Percentiles rank a stretch among this genome's conserved stretches.
Evolutionary conservation across 2,797 vertebrate species (phyloP).

Genomic region (Micrastur ruficollis): DNA sequence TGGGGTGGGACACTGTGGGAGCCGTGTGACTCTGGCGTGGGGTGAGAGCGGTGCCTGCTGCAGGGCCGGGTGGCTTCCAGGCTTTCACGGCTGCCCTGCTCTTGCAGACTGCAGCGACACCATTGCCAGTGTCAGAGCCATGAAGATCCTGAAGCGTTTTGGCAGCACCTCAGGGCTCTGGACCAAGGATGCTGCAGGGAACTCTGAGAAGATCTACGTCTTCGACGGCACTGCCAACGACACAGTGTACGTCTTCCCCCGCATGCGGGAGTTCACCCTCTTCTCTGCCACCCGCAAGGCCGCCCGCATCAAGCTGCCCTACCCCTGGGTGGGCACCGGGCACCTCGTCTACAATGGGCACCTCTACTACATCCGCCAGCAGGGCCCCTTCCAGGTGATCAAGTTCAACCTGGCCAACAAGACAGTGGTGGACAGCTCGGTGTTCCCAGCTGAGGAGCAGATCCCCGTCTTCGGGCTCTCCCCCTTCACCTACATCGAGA

Average conservation of each 20-base stretch:
- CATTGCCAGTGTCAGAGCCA: constrained; percentile 86
- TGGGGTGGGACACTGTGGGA: rapidly evolving
- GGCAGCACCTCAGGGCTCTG: constrained; percentile 87
- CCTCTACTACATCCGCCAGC: constrained; percentile 86
- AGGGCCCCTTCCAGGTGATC: constrained; percentile 85
- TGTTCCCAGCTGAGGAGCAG: constrained; percentile 84
- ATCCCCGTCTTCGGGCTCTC: constrained; percentile 83
- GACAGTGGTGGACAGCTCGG: constrained; percentile 83
- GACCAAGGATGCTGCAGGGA: constrained; percentile 85
- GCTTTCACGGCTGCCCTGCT: background rate
- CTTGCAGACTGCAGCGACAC: constrained; percentile 89
- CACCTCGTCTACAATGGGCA: constrained; percentile 85
- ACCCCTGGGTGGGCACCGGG: constrained; percentile 85
- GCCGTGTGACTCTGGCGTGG: rapidly evolving
- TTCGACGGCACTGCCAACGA: constrained; percentile 88
- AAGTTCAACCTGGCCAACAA: constrained; percentile 87
- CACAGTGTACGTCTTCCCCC: constrained; percentile 83
- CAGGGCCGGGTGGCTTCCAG: background rate
- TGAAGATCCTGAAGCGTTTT: constrained; percentile 93
- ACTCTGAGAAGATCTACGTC: constrained; percentile 87
- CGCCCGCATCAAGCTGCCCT: constrained; percentile 83
- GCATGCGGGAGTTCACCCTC: constrained; percentile 84
- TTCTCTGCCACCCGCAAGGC: constrained; percentile 77
- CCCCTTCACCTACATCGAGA: constrained; percentile 85
- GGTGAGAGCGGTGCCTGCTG: background rate